Percentiles rank a stretch among this genome's conserved stretches.
Evolutionary conservation across 2,797 vertebrate species (phyloP).

Genomic region (Hyperoplus immaculatus): DNA sequence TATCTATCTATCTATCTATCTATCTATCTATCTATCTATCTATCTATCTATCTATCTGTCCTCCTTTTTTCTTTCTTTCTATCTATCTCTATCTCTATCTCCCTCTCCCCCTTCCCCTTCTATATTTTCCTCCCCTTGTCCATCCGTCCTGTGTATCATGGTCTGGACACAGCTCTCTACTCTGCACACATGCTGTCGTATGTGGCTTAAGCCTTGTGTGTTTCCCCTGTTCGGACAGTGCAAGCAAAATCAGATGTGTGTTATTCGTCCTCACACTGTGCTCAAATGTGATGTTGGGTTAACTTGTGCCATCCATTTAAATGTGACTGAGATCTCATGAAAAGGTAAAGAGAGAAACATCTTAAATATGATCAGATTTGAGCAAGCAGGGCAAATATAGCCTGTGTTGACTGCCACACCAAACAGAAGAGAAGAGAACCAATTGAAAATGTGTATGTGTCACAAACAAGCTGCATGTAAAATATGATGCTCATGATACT

Average conservation of each 20-base stretch:
- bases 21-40: background rate
- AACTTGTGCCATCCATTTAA: conserved; percentile 56
- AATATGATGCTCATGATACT: conserved; percentile 15
- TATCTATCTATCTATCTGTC: background rate
- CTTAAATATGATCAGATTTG: conserved; percentile 60
- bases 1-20: background rate
- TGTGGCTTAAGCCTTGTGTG: conserved; percentile 42
- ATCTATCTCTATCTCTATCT: background rate
- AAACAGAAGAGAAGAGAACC: conserved; percentile 63
- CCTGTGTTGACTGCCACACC: conserved; percentile 70
- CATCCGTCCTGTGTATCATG: background rate
- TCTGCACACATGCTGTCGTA: conserved; percentile 58
- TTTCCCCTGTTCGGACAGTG: conserved; percentile 67
- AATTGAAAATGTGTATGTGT: conserved; percentile 38
- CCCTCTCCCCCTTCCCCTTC: background rate
- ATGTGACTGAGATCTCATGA: conserved; percentile 66
- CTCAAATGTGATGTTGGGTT: conserved; percentile 77
- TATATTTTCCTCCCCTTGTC: background rate
- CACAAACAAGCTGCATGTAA: conserved; percentile 2
- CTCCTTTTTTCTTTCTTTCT: background rate
- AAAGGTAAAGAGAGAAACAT: conserved; percentile 62
- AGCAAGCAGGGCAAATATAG: conserved; percentile 64
- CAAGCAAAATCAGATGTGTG: conserved; percentile 62
- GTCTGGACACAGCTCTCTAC: conserved; percentile 45
- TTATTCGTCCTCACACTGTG: conserved; percentile 61